Base-by-base conservation (phyloP, 2,888 invertebrate species). In the Aleiodes alternator region DNA sequence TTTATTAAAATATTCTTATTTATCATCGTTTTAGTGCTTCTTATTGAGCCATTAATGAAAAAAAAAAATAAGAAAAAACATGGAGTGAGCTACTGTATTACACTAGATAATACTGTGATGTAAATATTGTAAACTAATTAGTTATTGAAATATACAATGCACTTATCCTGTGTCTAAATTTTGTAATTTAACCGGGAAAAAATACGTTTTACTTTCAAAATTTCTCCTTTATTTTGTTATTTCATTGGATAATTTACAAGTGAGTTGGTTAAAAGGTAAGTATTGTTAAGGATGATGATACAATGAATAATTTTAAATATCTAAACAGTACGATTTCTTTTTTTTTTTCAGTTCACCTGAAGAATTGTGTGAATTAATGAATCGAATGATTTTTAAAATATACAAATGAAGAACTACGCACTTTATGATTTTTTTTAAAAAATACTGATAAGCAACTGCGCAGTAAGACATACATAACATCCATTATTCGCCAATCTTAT, bases 101-200 rank as follows among this genome's bases (percentile, higher is more conserved):
- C 7, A 12, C n/a, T 31, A 61, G 31, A 73, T 64, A 73, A 57
- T 69, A 75, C 80, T 80, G 83, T 82, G 80, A 81, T 86, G 86
- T 86, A 86, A 84, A 86, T 86, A 86, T 85, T 86, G 85, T 86
- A 86, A 85, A 85, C 82, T 83, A 85, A 81, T 80, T 77, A 76
- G 69, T 75, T 73, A 80, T 76, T 48, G 70, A 72, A 79, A 79
- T 79, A 76, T 72, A 73, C 74, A 76, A 38, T 77, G 73, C 76
- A 78, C 78, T 50, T 79, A 77, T 72, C 71, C 76, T 73, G 75
- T 72, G 76, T 78, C 72, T 31, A 76, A 0, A 8, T 14, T 53
- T 61, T 16, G 9, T 68, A 69, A 7, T 43, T 34, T 6, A 34
- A 34, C 34, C 0, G 7, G 57, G 16, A 55, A 38, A 69, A 72